Evolutionary conservation across 2,888 invertebrate genomes (phyloP), one percentile per base, ranked within the genome.

Genomic region (Mythimna pallens): DNA sequence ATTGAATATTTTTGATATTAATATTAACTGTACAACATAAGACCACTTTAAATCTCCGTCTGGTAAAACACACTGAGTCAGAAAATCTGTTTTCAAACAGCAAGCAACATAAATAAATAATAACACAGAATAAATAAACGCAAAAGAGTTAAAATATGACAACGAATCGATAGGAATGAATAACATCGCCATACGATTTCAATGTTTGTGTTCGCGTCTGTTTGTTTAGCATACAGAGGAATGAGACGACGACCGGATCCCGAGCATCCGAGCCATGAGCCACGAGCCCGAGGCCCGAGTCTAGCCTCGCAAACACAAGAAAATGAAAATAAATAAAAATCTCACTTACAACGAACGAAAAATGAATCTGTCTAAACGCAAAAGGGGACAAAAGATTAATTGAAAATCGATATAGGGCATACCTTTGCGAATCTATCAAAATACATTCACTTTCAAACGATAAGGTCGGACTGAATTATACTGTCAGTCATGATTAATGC

Each of bases 381-480:
- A 93, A 93, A 91, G 92, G 92, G 93, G 91, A 93, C 93, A 94
- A 93, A 94, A 94, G 94, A 94, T 95, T 94, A 95, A 95, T 95
- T 95, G 93, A 94, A 94, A 95, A 95, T 95, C 94, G 89, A 95
- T 95, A 93, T 88, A 85, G 89, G 90, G 91, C 91, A 92, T 92
- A 93, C 94, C 93, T 94, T 92, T 89, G 92, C 92, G 89, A 93
- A 92, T 93, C 93, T 94, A 94, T 94, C 93, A 93, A 93, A 94
- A 93, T 90, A 92, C 92, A 92, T 94, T 93, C 91, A 93, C 92
- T 93, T 94, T 92, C 86, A 91, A 92, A 91, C 90, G 94, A 94
- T 94, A 94, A 93, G 92, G 90, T 88, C 74, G 86, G 87, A 80
- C 91, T 88, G 93, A 92, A 94, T 95, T 93, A 93, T 92, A 90